Evolutionary conservation across 2,113 vertebrate species (phyloP), one percentile per base, ranked within the genome.

Genomic region (Lycaon pictus): DNA sequence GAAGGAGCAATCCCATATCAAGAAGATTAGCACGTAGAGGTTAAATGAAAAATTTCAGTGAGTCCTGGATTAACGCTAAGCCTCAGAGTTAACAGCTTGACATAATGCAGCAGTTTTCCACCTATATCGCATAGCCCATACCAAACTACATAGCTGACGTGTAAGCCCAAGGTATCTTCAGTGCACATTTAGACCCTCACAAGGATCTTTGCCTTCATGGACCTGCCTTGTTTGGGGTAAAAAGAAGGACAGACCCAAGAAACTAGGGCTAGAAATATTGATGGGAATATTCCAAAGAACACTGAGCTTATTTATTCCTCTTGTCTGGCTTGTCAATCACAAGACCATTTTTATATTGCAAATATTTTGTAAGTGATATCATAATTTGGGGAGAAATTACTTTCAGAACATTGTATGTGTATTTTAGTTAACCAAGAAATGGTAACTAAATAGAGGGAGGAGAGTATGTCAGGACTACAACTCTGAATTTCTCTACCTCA

Each of bases 51-150:
- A 25, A n/a, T 77, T 93, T 88, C 88, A 90, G 23, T 62, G 71
- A 88, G 86, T 93, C 63, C 71, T 60, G 81, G 74, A 96, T 97
- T 96, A 97, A 56, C 32, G 55, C 84, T 97, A 97, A 97, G 55
- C 77, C 87, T 77, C 80, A 0, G 27, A 81, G 48, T 81, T 87
- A 92, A 95, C 23, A 55, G 96, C 81, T 74, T 96, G 80, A 83
- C 81, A 25, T 77, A 97, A 96, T 90, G 51, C 4, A 88, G 55
- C 95, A 88, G 88, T 97, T 98, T 96, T 22, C 89, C 35, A 88
- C 67, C 69, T 53, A 0, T 35, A 43, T 76, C 83, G 67, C 48
- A 11, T 22, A 32, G 63, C 32, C 29, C 71, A 43, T 32, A 27
- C 80, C 16, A 35, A 71, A 55, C 51, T 48, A 1, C 53, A 5